Evolutionary conservation across 1,140 invertebrate genomes (phyloP), one percentile per base, ranked within the genome.

Genomic region (Cydia pomonella): DNA sequence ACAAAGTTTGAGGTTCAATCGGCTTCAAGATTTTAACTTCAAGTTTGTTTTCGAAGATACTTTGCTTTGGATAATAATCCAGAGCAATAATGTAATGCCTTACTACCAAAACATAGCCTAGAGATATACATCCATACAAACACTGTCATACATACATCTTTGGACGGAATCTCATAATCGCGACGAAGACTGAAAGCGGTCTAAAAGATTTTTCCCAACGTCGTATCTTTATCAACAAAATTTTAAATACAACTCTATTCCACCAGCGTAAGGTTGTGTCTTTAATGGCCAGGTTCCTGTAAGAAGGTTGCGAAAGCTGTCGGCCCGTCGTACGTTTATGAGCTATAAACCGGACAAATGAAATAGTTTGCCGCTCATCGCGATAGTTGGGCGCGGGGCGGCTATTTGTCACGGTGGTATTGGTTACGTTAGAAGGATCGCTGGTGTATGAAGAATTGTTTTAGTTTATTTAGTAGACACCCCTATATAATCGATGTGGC

Each of bases 321-420:
- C 47, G 16, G 47, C 12, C 10, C 13, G 47, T 50, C 16, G 63
- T 66, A 33, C 63, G 63, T 33, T 66, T 66, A 66, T 29, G 63
- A 66, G 63, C 63, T 66, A 66, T 66, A 66, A 66, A 66, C 16
- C 63, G 63, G 63, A 29, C 63, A 29, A 66, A 66, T 66, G 63
- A 66, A 66, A 66, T 66, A 66, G 63, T 66, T 66, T 33, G 63
- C 63, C 63, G 63, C 63, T 27, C 63, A 66, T 66, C 63, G 63
- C 63, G 63, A 66, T 66, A 66, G 63, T 66, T 66, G 63, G 27
- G 27, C 25, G 63, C 63, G 63, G 63, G 63, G 25, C 63, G 63
- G 16, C 63, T 25, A 66, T 66, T 66, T 66, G 63, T 66, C 63
- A 66, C 63, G 16, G 63, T 29, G 5, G 63, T 29, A 29, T 29